Percentiles rank a stretch among this genome's conserved stretches.
phyloP scores from a whole-genome alignment of 2,797 vertebrate genomes.

The Etheostoma perlongum region DNA sequence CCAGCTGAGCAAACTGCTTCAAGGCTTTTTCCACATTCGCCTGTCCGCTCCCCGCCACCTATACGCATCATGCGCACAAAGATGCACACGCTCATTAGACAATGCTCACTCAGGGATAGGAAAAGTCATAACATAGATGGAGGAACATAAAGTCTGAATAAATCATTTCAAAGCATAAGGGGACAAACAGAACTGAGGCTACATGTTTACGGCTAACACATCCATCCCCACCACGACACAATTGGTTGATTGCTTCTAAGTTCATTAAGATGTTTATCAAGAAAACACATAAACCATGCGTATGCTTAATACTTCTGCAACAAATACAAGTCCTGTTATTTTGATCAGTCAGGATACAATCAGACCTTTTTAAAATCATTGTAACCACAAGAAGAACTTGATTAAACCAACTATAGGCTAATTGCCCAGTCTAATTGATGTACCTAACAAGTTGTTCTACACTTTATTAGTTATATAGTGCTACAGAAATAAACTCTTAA shows the following conservation, averaged over 20 bases:
- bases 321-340: neutral
- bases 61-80: conserved; percentile 48
- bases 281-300: neutral
- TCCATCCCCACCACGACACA: neutral
- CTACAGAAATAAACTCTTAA: conserved; percentile 6
- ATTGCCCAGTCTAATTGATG: conserved; percentile 12
- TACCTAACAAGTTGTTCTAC: neutral
- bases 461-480: conserved; percentile 7
- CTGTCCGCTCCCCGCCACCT: conserved; percentile 94
- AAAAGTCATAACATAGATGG: conserved; percentile 11
- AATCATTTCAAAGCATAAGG: neutral
- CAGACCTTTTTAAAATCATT: conserved; percentile 19
- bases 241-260: neutral
- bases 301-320: neutral
- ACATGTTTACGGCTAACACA: neutral
- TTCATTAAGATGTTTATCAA: neutral
- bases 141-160: conserved; percentile 14
- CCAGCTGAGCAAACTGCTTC: conserved; percentile 94
- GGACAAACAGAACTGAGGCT: conserved; percentile 15
- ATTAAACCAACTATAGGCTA: conserved; percentile 28
- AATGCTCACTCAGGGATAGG: conserved; percentile 31
- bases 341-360: conserved; percentile 18
- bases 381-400: conserved; percentile 34
- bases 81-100: conserved; percentile 44
- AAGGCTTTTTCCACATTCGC: conserved; percentile 94